Evolutionary conservation across 2,888 invertebrate genomes (phyloP).

Genomic region (Teleogryllus oceanicus): DNA sequence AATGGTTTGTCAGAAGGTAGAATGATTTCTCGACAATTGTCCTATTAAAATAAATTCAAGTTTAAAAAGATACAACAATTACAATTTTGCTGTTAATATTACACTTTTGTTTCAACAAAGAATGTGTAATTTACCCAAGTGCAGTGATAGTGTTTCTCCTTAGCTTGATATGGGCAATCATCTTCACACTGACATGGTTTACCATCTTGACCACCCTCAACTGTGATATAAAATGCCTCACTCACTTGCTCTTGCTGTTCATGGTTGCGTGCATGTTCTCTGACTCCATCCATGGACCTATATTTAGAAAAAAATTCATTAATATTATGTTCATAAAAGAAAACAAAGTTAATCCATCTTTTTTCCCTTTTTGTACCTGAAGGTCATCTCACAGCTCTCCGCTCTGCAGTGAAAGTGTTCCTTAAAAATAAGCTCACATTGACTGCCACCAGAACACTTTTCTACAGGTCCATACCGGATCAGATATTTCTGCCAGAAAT

Average conservation of each 20-base stretch:
- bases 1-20: conserved; percentile 74
- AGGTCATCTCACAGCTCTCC: conserved; percentile 70
- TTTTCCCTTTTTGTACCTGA: conserved; percentile 51
- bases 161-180: conserved; percentile 68
- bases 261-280: conserved; percentile 83
- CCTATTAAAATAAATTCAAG: conserved; percentile 50
- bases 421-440: conserved; percentile 63
- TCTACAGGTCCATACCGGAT: conserved; percentile 50
- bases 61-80: not conserved
- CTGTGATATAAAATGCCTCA: conserved; percentile 66
- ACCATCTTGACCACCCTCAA: conserved; percentile 53
- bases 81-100: not conserved
- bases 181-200: conserved; percentile 53
- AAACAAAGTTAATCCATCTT: not conserved
- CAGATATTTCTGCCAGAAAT: conserved; percentile 57
- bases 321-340: not conserved
- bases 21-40: conserved; percentile 76
- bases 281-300: conserved; percentile 60
- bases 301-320: conserved; percentile 37
- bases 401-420: conserved; percentile 87
- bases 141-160: conserved; percentile 84
- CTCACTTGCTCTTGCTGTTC: conserved; percentile 85
- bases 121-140: conserved; percentile 67
- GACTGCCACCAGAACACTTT: conserved; percentile 48
- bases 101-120: not conserved